These are phyloP conservation scores for Lordiphosa mommai DNA, from an alignment of 1,140 invertebrate genomes.

Conservation along the genomic window DNA sequence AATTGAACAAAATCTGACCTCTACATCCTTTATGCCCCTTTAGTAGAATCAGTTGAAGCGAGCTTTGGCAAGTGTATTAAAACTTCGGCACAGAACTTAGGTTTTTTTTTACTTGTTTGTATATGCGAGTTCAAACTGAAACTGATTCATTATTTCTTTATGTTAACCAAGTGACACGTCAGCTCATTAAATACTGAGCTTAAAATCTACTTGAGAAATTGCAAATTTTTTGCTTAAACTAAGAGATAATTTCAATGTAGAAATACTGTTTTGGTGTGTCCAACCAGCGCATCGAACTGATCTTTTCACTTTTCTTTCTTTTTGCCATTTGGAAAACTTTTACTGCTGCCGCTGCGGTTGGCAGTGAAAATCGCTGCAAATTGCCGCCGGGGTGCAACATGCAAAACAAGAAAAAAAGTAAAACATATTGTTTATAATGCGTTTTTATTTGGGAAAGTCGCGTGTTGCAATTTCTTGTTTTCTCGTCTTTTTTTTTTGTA, in stretches of 20 bases:
- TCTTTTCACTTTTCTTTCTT: slow-evolving; percentile 69
- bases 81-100: too few relatives aligned
- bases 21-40: too few relatives aligned
- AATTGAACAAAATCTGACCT: too few relatives aligned
- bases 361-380: slow-evolving; percentile 66
- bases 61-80: too few relatives aligned
- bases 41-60: too few relatives aligned
- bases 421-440: slow-evolving; percentile 76
- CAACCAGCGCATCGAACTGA: slow-evolving; percentile 38
- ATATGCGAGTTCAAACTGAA: slow-evolving; percentile 23
- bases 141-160: neutral
- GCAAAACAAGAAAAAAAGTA: slow-evolving; percentile 25
- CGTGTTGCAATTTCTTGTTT: slow-evolving; percentile 61
- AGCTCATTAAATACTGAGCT: slow-evolving; percentile 1
- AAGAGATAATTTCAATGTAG: too few relatives aligned
- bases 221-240: too few relatives aligned
- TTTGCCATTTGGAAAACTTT: slow-evolving; percentile 66
- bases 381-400: slow-evolving; percentile 54
- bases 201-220: too few relatives aligned
- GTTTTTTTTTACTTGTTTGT: too few relatives aligned
- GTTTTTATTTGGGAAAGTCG: slow-evolving; percentile 76
- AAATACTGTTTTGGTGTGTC: slow-evolving; percentile 10
- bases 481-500: slow-evolving; percentile 24
- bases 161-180: too few relatives aligned
- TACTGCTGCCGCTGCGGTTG: slow-evolving; percentile 57